Evolutionary conservation across 1,140 invertebrate genomes (phyloP).

Genomic region (Hetaerina americana): DNA sequence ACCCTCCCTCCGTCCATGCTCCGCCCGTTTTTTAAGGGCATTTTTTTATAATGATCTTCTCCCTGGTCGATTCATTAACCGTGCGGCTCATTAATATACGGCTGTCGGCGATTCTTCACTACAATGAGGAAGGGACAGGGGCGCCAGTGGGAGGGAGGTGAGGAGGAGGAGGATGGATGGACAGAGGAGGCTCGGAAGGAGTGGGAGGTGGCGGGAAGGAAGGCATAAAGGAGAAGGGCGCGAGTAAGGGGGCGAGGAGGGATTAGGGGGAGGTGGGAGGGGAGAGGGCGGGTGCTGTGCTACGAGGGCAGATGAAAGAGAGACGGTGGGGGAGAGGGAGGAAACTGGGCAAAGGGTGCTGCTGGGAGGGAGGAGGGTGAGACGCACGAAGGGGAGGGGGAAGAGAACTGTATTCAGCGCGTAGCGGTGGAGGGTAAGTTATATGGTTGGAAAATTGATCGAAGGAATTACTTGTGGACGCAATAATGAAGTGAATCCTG

Average conservation of each 20-base stretch:
- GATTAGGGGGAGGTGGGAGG: background rate
- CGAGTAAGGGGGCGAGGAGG: background rate
- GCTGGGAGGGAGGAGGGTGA: too few species aligned
- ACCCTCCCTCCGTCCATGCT: background rate
- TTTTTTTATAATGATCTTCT: constrained; percentile 1
- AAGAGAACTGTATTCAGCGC: too few species aligned
- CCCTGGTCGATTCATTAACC: background rate
- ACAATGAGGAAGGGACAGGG: background rate
- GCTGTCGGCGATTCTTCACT: background rate
- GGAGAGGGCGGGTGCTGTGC: background rate
- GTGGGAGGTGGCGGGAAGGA: background rate
- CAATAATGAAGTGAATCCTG: too few species aligned
- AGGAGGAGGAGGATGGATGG: background rate
- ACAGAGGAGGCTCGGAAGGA: background rate
- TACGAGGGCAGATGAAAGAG: too few species aligned
- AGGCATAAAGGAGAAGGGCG: background rate
- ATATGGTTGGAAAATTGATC: too few species aligned
- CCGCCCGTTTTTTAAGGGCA: background rate
- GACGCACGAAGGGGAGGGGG: too few species aligned
- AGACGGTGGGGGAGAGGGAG: too few species aligned
- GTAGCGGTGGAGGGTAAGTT: too few species aligned
- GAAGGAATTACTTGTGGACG: too few species aligned
- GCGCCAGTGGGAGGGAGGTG: too few species aligned
- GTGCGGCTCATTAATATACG: background rate
- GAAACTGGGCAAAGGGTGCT: too few species aligned